Percentiles rank a stretch among this genome's conserved stretches.
Evolutionary conservation across 2,797 vertebrate species (phyloP).

Genomic region (Dromococcyx pavoninus): DNA sequence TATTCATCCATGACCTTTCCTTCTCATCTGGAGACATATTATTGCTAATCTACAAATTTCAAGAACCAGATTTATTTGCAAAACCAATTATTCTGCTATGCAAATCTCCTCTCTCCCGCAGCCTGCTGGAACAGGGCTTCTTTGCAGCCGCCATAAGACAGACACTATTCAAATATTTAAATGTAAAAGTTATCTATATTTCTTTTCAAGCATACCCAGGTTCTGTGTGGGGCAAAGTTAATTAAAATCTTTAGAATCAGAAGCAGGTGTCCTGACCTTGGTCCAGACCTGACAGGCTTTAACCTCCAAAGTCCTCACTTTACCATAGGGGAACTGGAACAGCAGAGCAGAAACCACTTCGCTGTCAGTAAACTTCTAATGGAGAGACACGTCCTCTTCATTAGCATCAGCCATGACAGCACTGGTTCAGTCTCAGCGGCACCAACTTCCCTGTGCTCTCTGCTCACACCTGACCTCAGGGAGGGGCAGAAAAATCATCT

Average conservation of each 20-base stretch:
- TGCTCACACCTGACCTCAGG: not conserved
- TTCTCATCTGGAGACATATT: slow-evolving; percentile 80
- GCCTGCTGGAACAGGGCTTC: slow-evolving; percentile 7
- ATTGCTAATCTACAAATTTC: slow-evolving; percentile 81
- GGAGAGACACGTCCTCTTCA: not conserved
- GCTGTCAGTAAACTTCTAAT: not conserved
- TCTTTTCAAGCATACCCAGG: slow-evolving; percentile 36
- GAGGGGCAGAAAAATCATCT: not conserved
- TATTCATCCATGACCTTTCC: slow-evolving; percentile 79
- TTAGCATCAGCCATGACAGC: not conserved
- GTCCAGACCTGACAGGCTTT: slow-evolving; percentile 18
- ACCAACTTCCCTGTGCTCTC: not conserved
- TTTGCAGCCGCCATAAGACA: not conserved
- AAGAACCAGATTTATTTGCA: slow-evolving; percentile 80
- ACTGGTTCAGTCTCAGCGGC: not conserved
- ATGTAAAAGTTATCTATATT: slow-evolving; percentile 70
- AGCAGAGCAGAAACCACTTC: not conserved
- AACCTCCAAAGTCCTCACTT: slow-evolving; percentile 27
- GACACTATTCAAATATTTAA: slow-evolving; percentile 63
- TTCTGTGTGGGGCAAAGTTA: slow-evolving; percentile 49
- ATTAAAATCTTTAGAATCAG: slow-evolving; percentile 70
- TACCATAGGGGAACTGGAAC: not conserved
- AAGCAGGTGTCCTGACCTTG: slow-evolving; percentile 59
- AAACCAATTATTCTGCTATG: slow-evolving; percentile 82
- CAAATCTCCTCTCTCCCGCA: slow-evolving; percentile 67